Percentiles rank a stretch among this genome's conserved stretches.
Evolutionary conservation across 2,888 invertebrate genomes (phyloP).

Genomic region (Dugesia japonica): DNA sequence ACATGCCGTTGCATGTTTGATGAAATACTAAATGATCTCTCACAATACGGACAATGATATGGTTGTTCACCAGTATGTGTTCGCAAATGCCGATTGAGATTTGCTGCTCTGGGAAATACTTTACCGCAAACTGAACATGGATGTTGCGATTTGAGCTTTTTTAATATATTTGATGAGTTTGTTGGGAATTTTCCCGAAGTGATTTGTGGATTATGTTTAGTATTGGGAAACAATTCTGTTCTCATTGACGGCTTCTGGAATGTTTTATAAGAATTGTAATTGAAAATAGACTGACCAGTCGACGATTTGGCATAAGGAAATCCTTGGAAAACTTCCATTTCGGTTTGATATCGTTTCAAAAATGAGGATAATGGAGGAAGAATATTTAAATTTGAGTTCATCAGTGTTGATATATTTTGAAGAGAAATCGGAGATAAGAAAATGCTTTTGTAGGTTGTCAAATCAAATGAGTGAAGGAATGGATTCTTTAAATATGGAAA

Average conservation of each 20-base stretch:
- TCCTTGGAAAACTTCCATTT: neutral
- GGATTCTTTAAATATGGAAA: neutral
- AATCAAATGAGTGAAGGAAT: neutral
- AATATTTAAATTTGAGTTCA: neutral
- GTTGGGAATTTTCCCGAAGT: neutral
- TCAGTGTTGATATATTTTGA: neutral
- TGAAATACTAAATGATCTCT: constrained; percentile 88
- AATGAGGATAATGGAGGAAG: neutral
- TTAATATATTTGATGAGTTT: neutral
- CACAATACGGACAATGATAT: constrained; percentile 73
- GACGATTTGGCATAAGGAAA: neutral
- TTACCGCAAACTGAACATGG: constrained; percentile 81
- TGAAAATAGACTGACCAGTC: neutral
- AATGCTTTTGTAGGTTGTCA: neutral
- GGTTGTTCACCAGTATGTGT: constrained; percentile 82
- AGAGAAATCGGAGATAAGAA: neutral
- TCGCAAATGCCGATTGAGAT: constrained; percentile 79
- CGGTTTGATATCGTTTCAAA: neutral
- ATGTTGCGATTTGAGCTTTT: constrained; percentile 54
- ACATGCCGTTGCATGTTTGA: constrained; percentile 91
- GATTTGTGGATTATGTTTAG: neutral
- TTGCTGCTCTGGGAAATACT: constrained; percentile 78
- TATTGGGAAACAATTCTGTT: neutral
- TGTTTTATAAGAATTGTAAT: neutral
- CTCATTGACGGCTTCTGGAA: neutral